Evolutionary conservation across 2,797 vertebrate genomes (phyloP).

Genomic region (Lates japonicus): DNA sequence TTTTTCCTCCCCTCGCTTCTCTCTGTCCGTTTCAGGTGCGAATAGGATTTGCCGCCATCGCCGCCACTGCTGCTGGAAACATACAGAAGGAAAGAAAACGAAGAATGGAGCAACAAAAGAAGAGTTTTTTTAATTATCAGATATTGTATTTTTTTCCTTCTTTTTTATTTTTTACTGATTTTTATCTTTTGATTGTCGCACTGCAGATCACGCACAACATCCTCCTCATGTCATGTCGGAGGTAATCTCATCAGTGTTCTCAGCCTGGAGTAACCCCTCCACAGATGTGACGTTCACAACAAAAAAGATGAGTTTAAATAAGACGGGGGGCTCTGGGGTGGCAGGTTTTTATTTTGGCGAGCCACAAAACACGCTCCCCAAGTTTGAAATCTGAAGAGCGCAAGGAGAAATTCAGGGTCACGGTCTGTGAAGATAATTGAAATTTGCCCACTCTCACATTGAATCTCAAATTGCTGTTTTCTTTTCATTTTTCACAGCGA

Average conservation of each 20-base stretch:
- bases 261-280: constrained; percentile 16
- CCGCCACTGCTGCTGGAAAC: constrained; percentile 73
- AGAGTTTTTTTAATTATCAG: constrained; percentile 51
- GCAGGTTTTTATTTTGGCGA: constrained; percentile 28
- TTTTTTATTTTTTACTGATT: constrained; percentile 48
- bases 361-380: constrained; percentile 8
- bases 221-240: constrained; percentile 43
- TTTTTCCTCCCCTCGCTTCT: not conserved
- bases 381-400: constrained; percentile 47
- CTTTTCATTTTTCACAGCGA: constrained; percentile 13
- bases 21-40: constrained; percentile 65
- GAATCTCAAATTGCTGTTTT: constrained; percentile 35
- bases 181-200: constrained; percentile 75
- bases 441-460: constrained; percentile 7
- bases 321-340: not conserved
- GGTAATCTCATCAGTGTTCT: constrained; percentile 27
- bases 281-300: constrained; percentile 9
- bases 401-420: constrained; percentile 50
- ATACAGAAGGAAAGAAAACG: constrained; percentile 57
- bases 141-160: constrained; percentile 22
- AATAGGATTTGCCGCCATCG: constrained; percentile 45
- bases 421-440: constrained; percentile 57
- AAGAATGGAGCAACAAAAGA: constrained; percentile 55
- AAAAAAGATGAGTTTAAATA: constrained; percentile 27
- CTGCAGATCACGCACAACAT: constrained; percentile 66